Percentiles rank a stretch among this genome's conserved stretches.
Conservation (phyloP, 2,113 vertebrate species). For the Trematomus loennbergii region DNA sequence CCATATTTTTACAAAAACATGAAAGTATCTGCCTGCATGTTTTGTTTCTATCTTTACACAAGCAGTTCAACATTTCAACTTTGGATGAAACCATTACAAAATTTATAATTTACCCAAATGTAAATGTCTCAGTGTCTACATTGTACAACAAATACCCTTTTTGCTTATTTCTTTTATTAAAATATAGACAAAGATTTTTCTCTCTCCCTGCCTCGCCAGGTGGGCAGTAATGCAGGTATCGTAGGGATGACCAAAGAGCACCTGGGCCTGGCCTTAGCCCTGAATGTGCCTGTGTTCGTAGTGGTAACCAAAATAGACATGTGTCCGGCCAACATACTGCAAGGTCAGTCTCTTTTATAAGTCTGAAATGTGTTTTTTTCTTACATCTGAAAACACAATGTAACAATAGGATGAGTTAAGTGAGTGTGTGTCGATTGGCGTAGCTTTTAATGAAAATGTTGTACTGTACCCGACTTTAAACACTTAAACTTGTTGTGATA, state of each 20-base stretch:
- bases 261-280: slow-evolving; percentile 94
- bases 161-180: not conserved
- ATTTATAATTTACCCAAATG: not conserved
- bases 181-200: not conserved
- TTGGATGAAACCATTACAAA: not conserved
- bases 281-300: slow-evolving; percentile 97
- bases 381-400: not conserved
- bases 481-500: slow-evolving; percentile 43
- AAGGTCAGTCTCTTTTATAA: slow-evolving; percentile 85
- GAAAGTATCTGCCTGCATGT: not conserved
- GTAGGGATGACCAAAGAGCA: slow-evolving; percentile 99
- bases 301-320: slow-evolving; percentile 99
- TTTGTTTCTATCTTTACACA: not conserved
- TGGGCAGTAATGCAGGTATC: slow-evolving; percentile 98
- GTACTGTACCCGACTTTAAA: not conserved
- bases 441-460: not conserved
- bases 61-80: not conserved
- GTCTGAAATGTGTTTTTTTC: not conserved
- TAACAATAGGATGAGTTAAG: too few relatives aligned
- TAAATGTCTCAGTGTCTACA: not conserved
- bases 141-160: not conserved
- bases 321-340: slow-evolving; percentile 98
- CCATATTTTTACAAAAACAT: not conserved
- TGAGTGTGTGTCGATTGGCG: not conserved
- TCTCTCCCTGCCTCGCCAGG: slow-evolving; percentile 76